A percentile compares a stretch with the other conserved stretches of the same genome.
These are phyloP conservation scores for Drosophila santomea DNA, from an alignment of 1,140 invertebrate genomes.

Conservation along the genomic window DNA sequence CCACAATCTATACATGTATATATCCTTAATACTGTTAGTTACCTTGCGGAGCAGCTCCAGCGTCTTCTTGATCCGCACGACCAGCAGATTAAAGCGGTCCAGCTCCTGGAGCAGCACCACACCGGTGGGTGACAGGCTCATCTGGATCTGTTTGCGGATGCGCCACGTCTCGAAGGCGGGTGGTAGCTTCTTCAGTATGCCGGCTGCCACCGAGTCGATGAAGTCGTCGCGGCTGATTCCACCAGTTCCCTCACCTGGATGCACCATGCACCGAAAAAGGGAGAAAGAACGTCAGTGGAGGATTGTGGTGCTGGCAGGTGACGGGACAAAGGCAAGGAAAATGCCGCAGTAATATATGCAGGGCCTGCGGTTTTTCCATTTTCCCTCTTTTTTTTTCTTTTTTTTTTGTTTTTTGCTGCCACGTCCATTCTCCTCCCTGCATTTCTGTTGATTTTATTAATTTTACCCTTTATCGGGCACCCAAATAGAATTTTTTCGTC, in stretches of 20 bases:
- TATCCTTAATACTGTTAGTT: conserved; percentile 8
- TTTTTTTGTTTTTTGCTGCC: conserved; percentile 19
- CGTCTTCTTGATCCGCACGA: conserved; percentile 89
- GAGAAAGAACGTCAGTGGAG: conserved; percentile 27
- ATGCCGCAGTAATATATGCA: conserved; percentile 64
- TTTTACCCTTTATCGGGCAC: conserved; percentile 59
- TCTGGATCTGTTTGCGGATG: conserved; percentile 91
- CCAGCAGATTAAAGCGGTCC: conserved; percentile 93
- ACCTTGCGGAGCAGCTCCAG: conserved; percentile 90
- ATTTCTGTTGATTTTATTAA: conserved; percentile 62
- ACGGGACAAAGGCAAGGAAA: conserved; percentile 28
- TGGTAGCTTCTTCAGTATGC: conserved; percentile 91
- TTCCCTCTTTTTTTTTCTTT: conserved; percentile 3
- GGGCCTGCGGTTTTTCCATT: conserved; percentile 46
- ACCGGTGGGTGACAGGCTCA: conserved; percentile 91
- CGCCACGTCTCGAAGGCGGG: conserved; percentile 90
- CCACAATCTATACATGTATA: background rate
- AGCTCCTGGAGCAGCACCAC: conserved; percentile 95
- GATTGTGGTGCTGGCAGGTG: conserved; percentile 25
- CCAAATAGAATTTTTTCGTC: conserved; percentile 37
- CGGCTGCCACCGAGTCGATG: conserved; percentile 91
- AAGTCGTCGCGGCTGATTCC: conserved; percentile 92
- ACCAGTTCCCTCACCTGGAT: conserved; percentile 84
- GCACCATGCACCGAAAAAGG: background rate
- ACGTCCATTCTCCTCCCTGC: conserved; percentile 14